These are phyloP conservation scores for Myotis myotis DNA, from an alignment of 2,797 vertebrate genomes.

Conservation along the genomic window DNA sequence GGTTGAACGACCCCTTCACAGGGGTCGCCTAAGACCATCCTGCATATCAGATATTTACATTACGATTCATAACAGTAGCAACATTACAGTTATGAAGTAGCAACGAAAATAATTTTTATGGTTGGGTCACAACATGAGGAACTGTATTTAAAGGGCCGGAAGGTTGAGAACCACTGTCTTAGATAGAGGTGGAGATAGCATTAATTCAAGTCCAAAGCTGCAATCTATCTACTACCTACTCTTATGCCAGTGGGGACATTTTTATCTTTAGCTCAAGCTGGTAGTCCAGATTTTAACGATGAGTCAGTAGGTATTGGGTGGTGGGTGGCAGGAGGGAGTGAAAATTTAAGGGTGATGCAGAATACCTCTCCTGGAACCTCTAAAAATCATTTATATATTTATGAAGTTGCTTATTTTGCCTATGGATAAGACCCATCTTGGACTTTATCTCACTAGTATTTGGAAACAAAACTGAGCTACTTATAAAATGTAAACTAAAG, in stretches of 20 bases:
- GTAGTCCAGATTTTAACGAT: background rate
- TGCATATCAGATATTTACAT: too few relatives aligned
- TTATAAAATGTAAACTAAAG: background rate
- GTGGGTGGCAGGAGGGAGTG: fast-evolving
- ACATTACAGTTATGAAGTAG: too few relatives aligned
- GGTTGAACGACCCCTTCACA: too few relatives aligned
- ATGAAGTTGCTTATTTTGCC: background rate
- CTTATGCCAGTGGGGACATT: background rate
- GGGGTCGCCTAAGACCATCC: too few relatives aligned
- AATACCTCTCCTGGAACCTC: background rate
- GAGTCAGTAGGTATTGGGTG: background rate
- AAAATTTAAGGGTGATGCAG: background rate
- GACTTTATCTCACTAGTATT: background rate
- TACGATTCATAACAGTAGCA: too few relatives aligned
- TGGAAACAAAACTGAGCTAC: background rate
- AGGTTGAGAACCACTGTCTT: background rate
- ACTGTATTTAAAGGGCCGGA: too few relatives aligned
- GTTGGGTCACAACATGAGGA: too few relatives aligned
- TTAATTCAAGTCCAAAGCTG: background rate
- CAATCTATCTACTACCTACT: background rate
- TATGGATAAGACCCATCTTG: background rate
- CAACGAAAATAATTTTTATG: too few relatives aligned
- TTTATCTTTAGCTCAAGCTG: background rate
- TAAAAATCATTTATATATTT: background rate
- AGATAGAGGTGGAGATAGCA: background rate